Evolutionary conservation across 2,797 vertebrate genomes (phyloP).

Genomic region (Helicolenus hilgendorfi): DNA sequence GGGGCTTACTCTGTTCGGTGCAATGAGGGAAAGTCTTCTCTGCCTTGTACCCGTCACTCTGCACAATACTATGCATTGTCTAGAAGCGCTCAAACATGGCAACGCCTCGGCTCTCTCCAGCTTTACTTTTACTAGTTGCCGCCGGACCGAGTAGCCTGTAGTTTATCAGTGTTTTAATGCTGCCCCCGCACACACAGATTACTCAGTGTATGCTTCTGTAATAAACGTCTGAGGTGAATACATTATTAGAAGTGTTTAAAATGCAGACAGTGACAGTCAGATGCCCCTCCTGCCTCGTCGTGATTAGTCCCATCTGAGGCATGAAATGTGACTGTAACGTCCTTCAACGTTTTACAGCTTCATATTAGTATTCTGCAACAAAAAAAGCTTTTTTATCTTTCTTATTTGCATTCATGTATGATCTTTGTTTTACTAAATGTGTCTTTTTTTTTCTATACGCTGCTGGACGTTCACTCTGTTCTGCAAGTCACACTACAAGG

Average conservation of each 20-base stretch:
- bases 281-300: conserved; percentile 1
- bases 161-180: not conserved
- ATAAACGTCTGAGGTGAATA: conserved; percentile 6
- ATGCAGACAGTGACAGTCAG: conserved; percentile 2
- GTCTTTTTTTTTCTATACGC: not conserved
- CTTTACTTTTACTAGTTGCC: not conserved
- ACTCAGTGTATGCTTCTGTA: not conserved
- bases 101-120: not conserved
- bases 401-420: not conserved
- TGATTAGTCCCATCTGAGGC: not conserved
- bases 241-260: conserved; percentile 21
- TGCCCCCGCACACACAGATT: not conserved
- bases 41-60: conserved; percentile 36
- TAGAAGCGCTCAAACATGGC: not conserved
- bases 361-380: not conserved
- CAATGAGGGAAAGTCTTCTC: conserved; percentile 38
- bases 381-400: not conserved
- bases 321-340: conserved; percentile 5
- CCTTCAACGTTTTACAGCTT: conserved; percentile 3
- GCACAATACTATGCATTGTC: conserved; percentile 30
- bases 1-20: conserved; percentile 62
- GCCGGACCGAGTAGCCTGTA: not conserved
- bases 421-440: not conserved
- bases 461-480: not conserved
- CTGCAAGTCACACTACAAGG: not conserved